Evolutionary conservation across 2,113 vertebrate genomes (phyloP), one percentile per base, ranked within the genome.

Genomic region (Danionella cerebrum): DNA sequence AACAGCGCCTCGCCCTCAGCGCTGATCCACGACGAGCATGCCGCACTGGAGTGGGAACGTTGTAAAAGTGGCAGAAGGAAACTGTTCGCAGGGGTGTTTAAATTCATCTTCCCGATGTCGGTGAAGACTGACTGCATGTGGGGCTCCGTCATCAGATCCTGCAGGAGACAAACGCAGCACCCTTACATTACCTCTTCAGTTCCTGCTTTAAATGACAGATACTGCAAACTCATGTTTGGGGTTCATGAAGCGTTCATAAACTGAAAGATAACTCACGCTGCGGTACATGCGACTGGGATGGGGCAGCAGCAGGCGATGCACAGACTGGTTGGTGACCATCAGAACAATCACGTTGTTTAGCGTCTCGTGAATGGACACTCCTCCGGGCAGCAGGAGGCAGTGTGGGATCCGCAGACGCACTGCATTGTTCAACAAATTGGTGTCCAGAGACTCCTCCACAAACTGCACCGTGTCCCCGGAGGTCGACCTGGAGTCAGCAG

Each of bases 71-170:
- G 91, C 69, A 97, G 89, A 29, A 89, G 3, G 0, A 80, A 89
- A 59, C 84, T 91, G 80, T 89, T 90, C 1, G 84, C 73, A 0
- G 91, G 84, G 38, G 96, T 94, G 47, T 87, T 84, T 70, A 96
- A 88, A 76, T 90, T 91, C 74, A 91, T 72, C 78, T 93, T 98
- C 31, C 89, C 84, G 13, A 94, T 77, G 1, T 98, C 95, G 0
- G 94, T 94, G 71, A 98, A 94, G 74, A 98, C 69, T 0, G 95
- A 98, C 76, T 96, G 96, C 84, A 95, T 89, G 52, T 96, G 94
- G 51, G 88, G 88, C 80, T 98, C 96, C 0, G 85, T 88, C 33
- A 92, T 84, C 79, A 95, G 77, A 52, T 98, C 94, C 95, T 98
- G 62, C 3, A 6, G 13, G 45, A 58, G 12, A 55, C 2, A 35